Base-by-base conservation (phyloP, 2,797 vertebrate species). In the Cheirogaleus major region DNA sequence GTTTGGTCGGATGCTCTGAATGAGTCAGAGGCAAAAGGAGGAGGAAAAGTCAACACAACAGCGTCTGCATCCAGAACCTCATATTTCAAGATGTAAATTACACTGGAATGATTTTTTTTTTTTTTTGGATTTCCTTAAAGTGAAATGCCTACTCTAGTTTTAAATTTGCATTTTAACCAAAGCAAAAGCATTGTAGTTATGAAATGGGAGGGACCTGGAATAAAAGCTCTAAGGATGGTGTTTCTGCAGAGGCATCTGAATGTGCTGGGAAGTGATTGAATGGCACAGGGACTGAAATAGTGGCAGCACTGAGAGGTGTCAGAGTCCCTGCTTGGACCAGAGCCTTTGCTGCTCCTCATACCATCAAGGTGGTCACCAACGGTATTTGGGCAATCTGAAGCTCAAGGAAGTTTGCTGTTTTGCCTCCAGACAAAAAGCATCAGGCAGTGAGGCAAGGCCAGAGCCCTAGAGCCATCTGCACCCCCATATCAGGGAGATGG, bases 281-380 rank as follows among this genome's bases (percentile, higher is more conserved):
- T 0, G 0, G 76, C 7, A 18, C 35, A 30, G 15, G 0, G 18
- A 30, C 48, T 18, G 27, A 48, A 41, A 38, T 0, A 63, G 25
- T 48, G 32, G 45, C 43, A 55, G 38, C 50, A 23, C 41, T 1
- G 13, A 75, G 55, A 17, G 10, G n/a, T 50, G 30, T 15, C 2
- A 11, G 45, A 63, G 2, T 25, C 35, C 23, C 6, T 32, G 14
- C 38, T 65, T n/a, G 55, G 57, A 41, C 38, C 57, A 35, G 82
- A 6, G 13, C 5, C 67, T 20, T n/a, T 8, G 9, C 23, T 25
- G 30, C 6, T 73, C 30, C 32, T 86, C 45, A 4, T 4, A 9
- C 55, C 55, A 27, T 38, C 30, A 15, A 11, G 11, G 4, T 65
- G 17, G 18, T 63, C 63, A 30, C 52, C 67, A 18, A 30, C 4